These are phyloP conservation scores for Parasteatoda tepidariorum DNA, from an alignment of 1,140 invertebrate species.

Conservation along the genomic window DNA sequence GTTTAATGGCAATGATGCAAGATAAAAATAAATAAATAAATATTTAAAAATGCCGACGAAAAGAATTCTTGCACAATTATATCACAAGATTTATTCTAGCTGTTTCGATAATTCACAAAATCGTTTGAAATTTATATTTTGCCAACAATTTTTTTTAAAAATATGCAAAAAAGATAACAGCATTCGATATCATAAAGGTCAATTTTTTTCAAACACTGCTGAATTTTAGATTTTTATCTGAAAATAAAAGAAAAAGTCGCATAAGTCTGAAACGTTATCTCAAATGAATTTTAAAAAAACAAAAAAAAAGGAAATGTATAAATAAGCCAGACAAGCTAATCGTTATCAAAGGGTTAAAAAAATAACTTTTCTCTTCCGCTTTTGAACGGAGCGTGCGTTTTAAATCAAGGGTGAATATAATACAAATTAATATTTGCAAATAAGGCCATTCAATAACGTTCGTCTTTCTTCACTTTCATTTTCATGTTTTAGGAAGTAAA, in stretches of 20 bases:
- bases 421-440: background rate
- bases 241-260: background rate
- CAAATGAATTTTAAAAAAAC: background rate
- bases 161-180: no score
- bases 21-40: no score
- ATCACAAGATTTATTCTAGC: no score
- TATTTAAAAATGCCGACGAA: no score
- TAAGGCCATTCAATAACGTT: background rate
- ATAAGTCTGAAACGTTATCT: background rate
- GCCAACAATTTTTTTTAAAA: no score
- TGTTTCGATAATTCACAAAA: no score
- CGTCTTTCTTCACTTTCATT: background rate
- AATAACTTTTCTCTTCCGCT: slow-evolving; percentile 10
- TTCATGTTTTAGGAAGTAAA: slow-evolving; percentile 27
- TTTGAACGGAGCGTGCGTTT: background rate
- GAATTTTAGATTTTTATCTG: background rate
- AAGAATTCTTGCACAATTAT: no score
- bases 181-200: background rate
- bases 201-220: background rate
- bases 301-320: background rate
- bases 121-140: no score
- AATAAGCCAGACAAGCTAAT: slow-evolving; percentile 25
- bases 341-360: slow-evolving; percentile 49
- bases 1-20: no score
- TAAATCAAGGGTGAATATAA: background rate